Percentiles rank a stretch among this genome's conserved stretches.
These are phyloP conservation scores for Neodon shergylaensis DNA, from an alignment of 2,113 vertebrate species.

Conservation along the genomic window DNA sequence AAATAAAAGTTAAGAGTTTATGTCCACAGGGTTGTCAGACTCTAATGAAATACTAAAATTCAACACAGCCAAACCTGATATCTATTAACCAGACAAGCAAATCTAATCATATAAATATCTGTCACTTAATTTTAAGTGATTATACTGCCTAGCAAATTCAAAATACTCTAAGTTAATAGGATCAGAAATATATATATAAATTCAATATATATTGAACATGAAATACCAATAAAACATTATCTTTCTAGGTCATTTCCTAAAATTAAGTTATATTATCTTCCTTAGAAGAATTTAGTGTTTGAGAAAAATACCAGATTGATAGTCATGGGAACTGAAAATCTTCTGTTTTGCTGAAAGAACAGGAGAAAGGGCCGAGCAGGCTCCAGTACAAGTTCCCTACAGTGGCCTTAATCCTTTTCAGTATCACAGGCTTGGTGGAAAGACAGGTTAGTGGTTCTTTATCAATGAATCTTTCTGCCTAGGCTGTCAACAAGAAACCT, in stretches of 20 bases:
- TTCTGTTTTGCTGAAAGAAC: constrained; percentile 74
- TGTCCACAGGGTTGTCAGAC: constrained; percentile 56
- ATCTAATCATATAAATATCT: constrained; percentile 42
- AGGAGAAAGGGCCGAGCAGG: constrained; percentile 73
- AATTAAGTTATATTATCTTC: constrained; percentile 70
- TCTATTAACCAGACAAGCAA: constrained; percentile 45
- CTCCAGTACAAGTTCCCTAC: constrained; percentile 71
- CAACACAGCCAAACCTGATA: constrained; percentile 5
- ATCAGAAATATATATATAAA: background rate
- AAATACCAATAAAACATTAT: constrained; percentile 34
- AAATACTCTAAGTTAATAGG: constrained; percentile 56
- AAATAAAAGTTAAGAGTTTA: constrained; percentile 67
- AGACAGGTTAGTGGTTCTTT: constrained; percentile 73
- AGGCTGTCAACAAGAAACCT: constrained; percentile 63
- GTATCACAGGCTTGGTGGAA: constrained; percentile 49
- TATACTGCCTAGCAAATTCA: constrained; percentile 3
- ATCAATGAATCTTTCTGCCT: constrained; percentile 49
- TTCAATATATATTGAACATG: background rate
- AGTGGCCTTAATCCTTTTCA: constrained; percentile 79
- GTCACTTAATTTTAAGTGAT: constrained; percentile 50
- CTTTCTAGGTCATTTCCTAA: constrained; percentile 56
- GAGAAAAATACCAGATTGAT: constrained; percentile 69
- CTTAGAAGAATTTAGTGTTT: constrained; percentile 65
- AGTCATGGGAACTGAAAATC: constrained; percentile 77
- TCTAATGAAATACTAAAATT: constrained; percentile 53